phyloP scores from a whole-genome alignment of 2,113 vertebrate genomes.

The Neotragus pygmaeus region DNA sequence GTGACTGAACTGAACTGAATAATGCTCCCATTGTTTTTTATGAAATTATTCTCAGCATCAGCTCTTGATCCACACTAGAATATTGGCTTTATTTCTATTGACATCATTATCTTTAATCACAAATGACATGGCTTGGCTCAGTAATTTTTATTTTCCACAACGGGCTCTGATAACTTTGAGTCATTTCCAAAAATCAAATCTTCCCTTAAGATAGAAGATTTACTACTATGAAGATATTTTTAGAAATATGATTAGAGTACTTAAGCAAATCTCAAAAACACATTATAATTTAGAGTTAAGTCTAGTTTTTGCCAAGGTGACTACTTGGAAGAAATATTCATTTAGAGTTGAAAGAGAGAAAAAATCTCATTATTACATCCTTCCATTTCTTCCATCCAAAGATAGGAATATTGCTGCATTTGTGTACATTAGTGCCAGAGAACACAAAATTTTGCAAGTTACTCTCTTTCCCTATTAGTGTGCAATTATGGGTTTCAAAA shows the following conservation, averaged over 20 bases:
- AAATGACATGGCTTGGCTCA: background rate
- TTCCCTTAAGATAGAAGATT: background rate
- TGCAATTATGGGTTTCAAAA: background rate
- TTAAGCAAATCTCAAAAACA: background rate
- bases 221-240: background rate
- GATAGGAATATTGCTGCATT: background rate
- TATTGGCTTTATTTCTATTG: background rate
- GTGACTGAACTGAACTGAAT: background rate
- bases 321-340: background rate
- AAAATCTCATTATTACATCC: background rate
- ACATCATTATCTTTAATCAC: background rate
- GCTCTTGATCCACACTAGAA: background rate
- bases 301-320: background rate
- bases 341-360: background rate
- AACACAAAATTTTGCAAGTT: background rate
- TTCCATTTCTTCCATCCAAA: background rate
- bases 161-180: background rate
- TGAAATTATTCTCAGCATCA: background rate
- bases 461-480: background rate
- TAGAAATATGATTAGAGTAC: background rate
- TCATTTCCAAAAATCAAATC: background rate
- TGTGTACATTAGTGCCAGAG: background rate
- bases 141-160: background rate
- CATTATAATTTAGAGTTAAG: background rate
- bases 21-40: background rate